phyloP scores from a whole-genome alignment of 2,113 vertebrate species.

The Dendropsophus ebraccatus region DNA sequence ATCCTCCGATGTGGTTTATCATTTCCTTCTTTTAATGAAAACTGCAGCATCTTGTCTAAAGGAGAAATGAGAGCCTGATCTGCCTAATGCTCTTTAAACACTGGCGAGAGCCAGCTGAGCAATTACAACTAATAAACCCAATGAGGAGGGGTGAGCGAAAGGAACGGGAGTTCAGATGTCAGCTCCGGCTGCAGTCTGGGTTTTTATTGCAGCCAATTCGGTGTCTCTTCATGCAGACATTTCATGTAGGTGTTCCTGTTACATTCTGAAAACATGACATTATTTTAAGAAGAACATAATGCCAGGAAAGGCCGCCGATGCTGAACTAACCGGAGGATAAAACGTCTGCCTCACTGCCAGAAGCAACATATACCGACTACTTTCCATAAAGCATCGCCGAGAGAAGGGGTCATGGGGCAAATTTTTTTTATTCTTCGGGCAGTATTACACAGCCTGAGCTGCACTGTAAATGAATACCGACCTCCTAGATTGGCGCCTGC shows the following conservation, averaged over 20 bases:
- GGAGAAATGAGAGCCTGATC: conserved; percentile 41
- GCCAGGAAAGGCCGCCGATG: neutral
- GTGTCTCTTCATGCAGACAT: conserved; percentile 2
- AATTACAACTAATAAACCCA: conserved; percentile 48
- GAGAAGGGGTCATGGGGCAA: no score
- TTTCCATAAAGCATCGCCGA: no score
- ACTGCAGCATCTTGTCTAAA: conserved; percentile 51
- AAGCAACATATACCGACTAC: no score
- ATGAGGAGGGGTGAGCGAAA: neutral
- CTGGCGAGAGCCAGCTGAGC: conserved; percentile 43
- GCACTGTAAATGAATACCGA: no score
- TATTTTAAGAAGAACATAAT: neutral
- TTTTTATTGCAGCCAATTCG: neutral
- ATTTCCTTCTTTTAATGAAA: conserved; percentile 50
- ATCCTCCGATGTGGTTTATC: conserved; percentile 29
- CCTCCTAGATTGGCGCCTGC: no score
- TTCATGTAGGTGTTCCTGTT: neutral
- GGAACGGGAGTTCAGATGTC: conserved; percentile 3
- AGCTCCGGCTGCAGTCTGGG: neutral
- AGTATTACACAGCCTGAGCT: no score
- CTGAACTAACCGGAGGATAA: no score
- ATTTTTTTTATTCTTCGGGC: no score
- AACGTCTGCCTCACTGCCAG: no score
- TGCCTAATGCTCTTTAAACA: conserved; percentile 53
- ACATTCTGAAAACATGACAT: neutral